phyloP scores from a whole-genome alignment of 2,888 invertebrate genomes.

The Uropetala carovei region DNA sequence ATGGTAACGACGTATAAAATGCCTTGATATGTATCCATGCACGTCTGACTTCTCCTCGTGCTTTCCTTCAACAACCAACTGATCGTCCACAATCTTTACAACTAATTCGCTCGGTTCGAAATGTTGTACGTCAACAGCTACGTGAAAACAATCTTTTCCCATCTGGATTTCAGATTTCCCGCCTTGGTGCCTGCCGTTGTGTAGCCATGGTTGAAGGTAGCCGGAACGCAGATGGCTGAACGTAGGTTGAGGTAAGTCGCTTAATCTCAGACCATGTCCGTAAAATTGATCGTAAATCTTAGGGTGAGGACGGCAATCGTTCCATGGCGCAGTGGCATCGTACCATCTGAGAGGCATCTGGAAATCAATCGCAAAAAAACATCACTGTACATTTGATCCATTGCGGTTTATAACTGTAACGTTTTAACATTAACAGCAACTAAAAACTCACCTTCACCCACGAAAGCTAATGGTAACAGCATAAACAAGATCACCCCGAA shows the following conservation, averaged over 20 bases:
- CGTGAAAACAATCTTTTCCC: background rate
- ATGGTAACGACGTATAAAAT: constrained; percentile 76
- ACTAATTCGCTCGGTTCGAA: constrained; percentile 76
- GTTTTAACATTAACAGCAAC: background rate
- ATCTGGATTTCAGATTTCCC: background rate
- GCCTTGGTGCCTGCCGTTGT: background rate
- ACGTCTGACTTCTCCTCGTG: constrained; percentile 76
- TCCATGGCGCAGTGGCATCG: background rate
- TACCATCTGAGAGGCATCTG: constrained; percentile 7
- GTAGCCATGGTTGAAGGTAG: background rate
- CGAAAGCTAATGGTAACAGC: background rate
- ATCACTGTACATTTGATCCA: background rate
- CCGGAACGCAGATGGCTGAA: background rate
- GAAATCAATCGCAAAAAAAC: background rate
- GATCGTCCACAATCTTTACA: constrained; percentile 75
- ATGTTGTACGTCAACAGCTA: constrained; percentile 73
- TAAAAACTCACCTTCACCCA: background rate
- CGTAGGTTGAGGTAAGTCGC: background rate
- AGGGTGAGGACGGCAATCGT: constrained; percentile 4
- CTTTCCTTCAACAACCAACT: constrained; percentile 76
- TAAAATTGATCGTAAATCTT: constrained; percentile 2
- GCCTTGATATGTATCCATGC: constrained; percentile 75
- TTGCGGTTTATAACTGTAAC: background rate
- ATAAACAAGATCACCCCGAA: background rate
- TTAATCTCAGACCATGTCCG: background rate